phyloP scores from a whole-genome alignment of 1,140 invertebrate species.

The Microplitis demolitor region DNA sequence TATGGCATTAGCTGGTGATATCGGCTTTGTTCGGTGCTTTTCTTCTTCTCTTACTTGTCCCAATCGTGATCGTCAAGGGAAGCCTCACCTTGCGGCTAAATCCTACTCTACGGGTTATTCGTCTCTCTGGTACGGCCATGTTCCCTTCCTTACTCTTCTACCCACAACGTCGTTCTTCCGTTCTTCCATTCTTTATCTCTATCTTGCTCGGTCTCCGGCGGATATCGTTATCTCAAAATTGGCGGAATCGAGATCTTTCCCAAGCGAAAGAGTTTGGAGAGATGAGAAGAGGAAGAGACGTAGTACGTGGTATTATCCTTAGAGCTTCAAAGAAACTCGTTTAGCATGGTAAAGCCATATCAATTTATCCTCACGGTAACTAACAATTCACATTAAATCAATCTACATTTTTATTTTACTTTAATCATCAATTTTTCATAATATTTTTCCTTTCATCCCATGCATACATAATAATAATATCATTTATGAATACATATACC shows the following conservation, averaged over 20 bases:
- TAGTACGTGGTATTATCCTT: constrained; percentile 7
- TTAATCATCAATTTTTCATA: neutral
- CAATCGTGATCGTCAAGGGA: constrained; percentile 7
- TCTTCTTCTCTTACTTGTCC: constrained; percentile 24
- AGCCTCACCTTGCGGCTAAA: constrained; percentile 24
- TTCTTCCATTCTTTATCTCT: constrained; percentile 8
- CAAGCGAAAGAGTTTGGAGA: constrained; percentile 22
- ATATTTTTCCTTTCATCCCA: neutral
- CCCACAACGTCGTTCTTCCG: neutral
- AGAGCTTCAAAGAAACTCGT: constrained; percentile 14
- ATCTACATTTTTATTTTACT: neutral
- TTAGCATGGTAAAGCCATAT: constrained; percentile 14
- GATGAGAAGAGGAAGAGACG: constrained; percentile 9
- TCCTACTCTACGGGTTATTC: constrained; percentile 14
- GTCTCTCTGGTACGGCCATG: neutral
- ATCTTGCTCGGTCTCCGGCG: constrained; percentile 20
- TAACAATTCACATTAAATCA: too few relatives aligned
- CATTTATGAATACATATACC: neutral
- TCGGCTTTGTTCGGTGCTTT: constrained; percentile 42
- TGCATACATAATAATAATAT: neutral
- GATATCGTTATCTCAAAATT: constrained; percentile 33
- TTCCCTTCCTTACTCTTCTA: too few relatives aligned
- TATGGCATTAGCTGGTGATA: constrained; percentile 39
- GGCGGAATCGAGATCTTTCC: constrained; percentile 28
- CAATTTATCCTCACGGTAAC: too few relatives aligned